Evolutionary conservation across 2,113 vertebrate genomes (phyloP).

Genomic region (Panthera leo): DNA sequence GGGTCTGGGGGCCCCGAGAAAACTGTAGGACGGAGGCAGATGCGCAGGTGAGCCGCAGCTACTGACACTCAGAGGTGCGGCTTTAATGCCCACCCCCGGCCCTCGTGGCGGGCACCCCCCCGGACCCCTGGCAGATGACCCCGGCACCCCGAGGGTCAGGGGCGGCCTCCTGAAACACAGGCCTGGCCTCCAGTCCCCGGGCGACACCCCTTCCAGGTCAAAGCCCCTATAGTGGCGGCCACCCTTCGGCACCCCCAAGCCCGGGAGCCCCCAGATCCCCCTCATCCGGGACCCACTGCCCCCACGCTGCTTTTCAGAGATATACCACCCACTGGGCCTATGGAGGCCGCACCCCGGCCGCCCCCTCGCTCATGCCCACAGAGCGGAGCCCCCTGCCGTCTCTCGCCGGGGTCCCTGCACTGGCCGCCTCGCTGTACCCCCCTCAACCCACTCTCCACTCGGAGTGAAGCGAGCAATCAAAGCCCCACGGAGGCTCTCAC

Average conservation of each 20-base stretch:
- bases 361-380: accelerated
- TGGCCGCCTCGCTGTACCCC: not conserved
- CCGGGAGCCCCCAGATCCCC: not conserved
- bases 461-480: accelerated
- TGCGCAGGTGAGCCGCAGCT: not conserved
- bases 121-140: not conserved
- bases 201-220: not conserved
- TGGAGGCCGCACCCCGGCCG: accelerated
- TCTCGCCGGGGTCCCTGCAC: accelerated
- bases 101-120: not conserved
- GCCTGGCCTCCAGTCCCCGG: accelerated
- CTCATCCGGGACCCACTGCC: not conserved
- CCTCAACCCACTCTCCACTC: not conserved
- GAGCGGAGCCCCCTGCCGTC: not conserved
- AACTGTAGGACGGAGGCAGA: conserved; percentile 76
- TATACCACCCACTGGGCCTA: accelerated
- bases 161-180: not conserved
- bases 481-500: no score
- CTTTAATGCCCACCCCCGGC: not conserved
- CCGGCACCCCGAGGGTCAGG: accelerated
- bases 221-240: not conserved
- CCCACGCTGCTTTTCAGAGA: no score
- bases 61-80: not conserved
- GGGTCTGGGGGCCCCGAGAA: conserved; percentile 94
- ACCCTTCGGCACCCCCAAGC: not conserved